Conservation (phyloP, 2,888 invertebrate genomes). For the Podotricha telesiphe region DNA sequence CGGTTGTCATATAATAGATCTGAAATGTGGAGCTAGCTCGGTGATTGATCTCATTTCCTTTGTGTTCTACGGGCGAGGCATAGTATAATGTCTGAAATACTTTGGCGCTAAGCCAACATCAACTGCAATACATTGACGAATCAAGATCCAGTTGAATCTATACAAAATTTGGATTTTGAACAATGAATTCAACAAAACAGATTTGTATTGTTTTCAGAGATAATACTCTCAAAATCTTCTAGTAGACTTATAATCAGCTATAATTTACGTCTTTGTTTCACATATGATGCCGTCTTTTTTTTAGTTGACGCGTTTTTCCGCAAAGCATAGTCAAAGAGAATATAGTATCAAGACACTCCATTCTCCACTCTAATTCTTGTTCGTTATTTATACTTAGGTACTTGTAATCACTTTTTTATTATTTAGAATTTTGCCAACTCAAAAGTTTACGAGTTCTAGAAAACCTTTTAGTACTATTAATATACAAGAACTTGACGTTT, state of each 20-base stretch:
- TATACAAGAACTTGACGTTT: too few species aligned
- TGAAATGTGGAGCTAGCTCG: conserved; percentile 36
- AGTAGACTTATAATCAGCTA: background rate
- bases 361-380: too few species aligned
- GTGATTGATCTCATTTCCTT: conserved; percentile 71
- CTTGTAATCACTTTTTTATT: too few species aligned
- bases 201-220: background rate
- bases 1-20: conserved; percentile 34
- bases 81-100: conserved; percentile 68
- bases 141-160: conserved; percentile 30
- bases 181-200: conserved; percentile 20
- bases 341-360: too few species aligned
- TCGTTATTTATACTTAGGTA: too few species aligned
- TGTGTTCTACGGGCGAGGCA: conserved; percentile 59
- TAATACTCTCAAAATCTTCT: background rate
- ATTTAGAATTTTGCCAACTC: too few species aligned
- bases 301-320: too few species aligned
- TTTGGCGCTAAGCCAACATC: conserved; percentile 68
- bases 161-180: conserved; percentile 20
- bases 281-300: background rate
- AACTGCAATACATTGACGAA: conserved; percentile 59
- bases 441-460: too few species aligned
- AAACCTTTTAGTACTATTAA: too few species aligned
- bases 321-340: too few species aligned
- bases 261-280: background rate